Conservation (phyloP, 2,797 vertebrate genomes). For the Sandelia bainsii region DNA sequence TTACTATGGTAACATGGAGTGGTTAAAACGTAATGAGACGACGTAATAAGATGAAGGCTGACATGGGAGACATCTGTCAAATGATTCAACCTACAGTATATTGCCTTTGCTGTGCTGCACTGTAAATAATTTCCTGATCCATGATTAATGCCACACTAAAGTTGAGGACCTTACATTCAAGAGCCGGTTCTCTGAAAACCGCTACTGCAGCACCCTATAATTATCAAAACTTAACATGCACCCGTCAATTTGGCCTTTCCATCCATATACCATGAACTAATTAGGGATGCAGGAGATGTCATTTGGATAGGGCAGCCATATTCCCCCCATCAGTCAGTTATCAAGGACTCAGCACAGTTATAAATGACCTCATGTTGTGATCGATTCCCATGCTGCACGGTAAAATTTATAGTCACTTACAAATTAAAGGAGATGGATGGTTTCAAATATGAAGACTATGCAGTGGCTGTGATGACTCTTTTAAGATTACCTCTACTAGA, state of each 20-base stretch:
- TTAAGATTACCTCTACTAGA: background rate
- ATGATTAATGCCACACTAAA: conserved; percentile 73
- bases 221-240: conserved; percentile 76
- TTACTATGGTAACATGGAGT: conserved; percentile 52
- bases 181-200: conserved; percentile 62
- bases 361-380: conserved; percentile 50
- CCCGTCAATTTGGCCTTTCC: conserved; percentile 66
- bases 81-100: conserved; percentile 67
- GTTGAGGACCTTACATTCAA: conserved; percentile 57
- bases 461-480: conserved; percentile 28
- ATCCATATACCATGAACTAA: conserved; percentile 63
- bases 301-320: conserved; percentile 44
- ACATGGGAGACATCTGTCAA: conserved; percentile 74
- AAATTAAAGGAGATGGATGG: conserved; percentile 47
- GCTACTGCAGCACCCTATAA: conserved; percentile 65
- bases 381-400: conserved; percentile 49
- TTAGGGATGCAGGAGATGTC: conserved; percentile 69
- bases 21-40: conserved; percentile 51
- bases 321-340: conserved; percentile 51
- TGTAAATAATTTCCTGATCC: conserved; percentile 65
- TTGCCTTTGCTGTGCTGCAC: conserved; percentile 40
- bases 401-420: conserved; percentile 50
- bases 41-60: conserved; percentile 63
- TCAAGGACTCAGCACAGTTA: conserved; percentile 35
- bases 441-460: conserved; percentile 34